Conservation (phyloP, 2,113 vertebrate species). For the Sander vitreus region DNA sequence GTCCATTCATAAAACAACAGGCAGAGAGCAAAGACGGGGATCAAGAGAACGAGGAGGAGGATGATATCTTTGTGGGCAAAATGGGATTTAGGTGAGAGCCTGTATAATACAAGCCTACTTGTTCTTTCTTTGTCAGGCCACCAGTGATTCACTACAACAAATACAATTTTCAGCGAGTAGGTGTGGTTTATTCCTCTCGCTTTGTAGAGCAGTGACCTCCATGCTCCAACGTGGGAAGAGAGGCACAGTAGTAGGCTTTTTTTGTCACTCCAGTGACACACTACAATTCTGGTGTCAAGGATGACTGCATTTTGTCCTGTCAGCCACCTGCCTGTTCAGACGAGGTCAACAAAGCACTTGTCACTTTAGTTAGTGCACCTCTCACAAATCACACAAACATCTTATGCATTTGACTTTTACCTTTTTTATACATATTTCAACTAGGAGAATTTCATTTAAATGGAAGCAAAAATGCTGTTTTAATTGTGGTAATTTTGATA, state of each 20-base stretch:
- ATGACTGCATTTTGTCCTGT: slow-evolving; percentile 2
- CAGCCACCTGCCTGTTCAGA: background rate
- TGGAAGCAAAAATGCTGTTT: background rate
- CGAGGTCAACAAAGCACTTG: background rate
- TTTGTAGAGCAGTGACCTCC: slow-evolving; percentile 4
- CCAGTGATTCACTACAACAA: background rate
- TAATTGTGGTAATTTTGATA: slow-evolving; percentile 7
- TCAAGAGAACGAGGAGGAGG: slow-evolving; percentile 61
- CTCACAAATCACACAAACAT: slow-evolving; percentile 7
- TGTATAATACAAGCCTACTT: background rate
- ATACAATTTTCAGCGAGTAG: background rate
- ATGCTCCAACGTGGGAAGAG: background rate
- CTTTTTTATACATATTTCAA: background rate
- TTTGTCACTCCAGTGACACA: slow-evolving; percentile 3
- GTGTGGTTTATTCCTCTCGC: background rate
- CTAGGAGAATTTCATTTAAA: background rate
- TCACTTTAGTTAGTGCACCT: slow-evolving; percentile 9
- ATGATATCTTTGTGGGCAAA: background rate
- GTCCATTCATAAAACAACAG: slow-evolving; percentile 81
- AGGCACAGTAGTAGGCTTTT: background rate
- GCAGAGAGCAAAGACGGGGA: slow-evolving; percentile 66
- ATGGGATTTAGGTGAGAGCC: slow-evolving; percentile 58
- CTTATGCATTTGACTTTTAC: background rate
- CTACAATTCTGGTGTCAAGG: slow-evolving; percentile 20
- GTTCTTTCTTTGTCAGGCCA: background rate